A percentile compares a stretch with the other conserved stretches of the same genome.
Conservation (phyloP, 1,140 invertebrate genomes). For the Drosophila tani region DNA sequence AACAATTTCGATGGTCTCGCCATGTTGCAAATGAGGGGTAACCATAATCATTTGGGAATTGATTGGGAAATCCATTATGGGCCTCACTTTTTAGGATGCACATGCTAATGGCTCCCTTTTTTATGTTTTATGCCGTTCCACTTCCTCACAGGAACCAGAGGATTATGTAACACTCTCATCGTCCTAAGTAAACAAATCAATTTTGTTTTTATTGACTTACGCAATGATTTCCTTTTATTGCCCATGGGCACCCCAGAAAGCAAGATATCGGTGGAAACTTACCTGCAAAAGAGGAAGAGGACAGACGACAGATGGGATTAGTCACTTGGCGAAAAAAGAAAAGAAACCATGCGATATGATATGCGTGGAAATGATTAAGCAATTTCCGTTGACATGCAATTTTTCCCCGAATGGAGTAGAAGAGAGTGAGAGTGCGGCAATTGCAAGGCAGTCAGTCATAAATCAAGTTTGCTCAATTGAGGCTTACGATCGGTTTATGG, state of each 20-base stretch:
- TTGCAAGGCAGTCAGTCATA: constrained; percentile 30
- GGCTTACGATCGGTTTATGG: constrained; percentile 39
- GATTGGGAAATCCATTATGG: constrained; percentile 52
- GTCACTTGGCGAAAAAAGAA: constrained; percentile 39
- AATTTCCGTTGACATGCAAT: constrained; percentile 73
- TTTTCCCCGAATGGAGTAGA: constrained; percentile 19
- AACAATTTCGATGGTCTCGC: constrained; percentile 54
- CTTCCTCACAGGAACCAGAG: constrained; percentile 40
- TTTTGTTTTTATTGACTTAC: constrained; percentile 72
- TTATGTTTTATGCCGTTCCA: constrained; percentile 11
- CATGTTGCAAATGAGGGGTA: constrained; percentile 46
- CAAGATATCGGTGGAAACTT: constrained; percentile 49
- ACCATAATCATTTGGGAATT: constrained; percentile 49
- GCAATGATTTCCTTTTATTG: constrained; percentile 70
- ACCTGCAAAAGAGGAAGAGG: constrained; percentile 57
- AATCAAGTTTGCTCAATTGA: constrained; percentile 70
- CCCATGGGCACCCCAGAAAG: constrained; percentile 2
- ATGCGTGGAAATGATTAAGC: constrained; percentile 76
- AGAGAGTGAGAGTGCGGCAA: constrained; percentile 25
- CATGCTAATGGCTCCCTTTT: constrained; percentile 56
- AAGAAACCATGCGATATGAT: constrained; percentile 44
- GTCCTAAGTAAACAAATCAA: constrained; percentile 70
- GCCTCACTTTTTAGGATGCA: constrained; percentile 21
- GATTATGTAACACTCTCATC: constrained; percentile 32
- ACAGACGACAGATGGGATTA: constrained; percentile 53